Percentiles rank a stretch among this genome's conserved stretches.
These are phyloP conservation scores for Heliocidaris erythrogramma DNA, from an alignment of 35 echinoderm and acorn worm species.

Conservation along the genomic window DNA sequence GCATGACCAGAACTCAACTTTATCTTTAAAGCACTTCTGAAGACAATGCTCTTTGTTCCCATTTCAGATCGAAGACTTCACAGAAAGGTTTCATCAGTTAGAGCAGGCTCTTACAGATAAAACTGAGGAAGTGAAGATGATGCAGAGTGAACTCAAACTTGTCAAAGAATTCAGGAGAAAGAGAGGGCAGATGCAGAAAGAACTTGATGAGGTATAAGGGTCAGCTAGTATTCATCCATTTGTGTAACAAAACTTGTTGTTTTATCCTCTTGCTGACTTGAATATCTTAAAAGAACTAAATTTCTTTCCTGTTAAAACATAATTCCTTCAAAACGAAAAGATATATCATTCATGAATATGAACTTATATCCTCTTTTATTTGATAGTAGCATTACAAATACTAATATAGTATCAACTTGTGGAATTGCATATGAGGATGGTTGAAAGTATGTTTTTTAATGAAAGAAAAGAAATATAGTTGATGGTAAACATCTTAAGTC, in stretches of 20 bases:
- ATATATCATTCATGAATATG: no score
- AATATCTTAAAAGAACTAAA: not conserved
- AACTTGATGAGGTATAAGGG: slow-evolving; percentile 80
- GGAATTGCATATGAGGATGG: not conserved
- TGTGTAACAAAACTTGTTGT: not conserved
- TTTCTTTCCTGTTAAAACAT: not conserved
- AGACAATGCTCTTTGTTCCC: not conserved
- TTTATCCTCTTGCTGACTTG: not conserved
- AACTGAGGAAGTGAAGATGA: slow-evolving; percentile 95
- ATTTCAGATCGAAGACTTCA: slow-evolving; percentile 93
- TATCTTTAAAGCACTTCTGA: not conserved
- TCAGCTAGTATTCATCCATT: not conserved
- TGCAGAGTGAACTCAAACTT: slow-evolving; percentile 97
- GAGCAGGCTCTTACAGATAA: slow-evolving; percentile 86
- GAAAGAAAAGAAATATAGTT: not conserved
- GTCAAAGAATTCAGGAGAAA: slow-evolving; percentile 96
- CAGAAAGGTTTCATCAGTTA: slow-evolving; percentile 75
- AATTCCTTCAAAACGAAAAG: not conserved
- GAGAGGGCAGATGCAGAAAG: slow-evolving; percentile 97
- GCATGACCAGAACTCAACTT: no score
- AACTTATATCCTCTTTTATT: no score
- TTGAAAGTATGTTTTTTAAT: not conserved
- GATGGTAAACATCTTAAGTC: not conserved
- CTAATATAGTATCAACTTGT: not conserved
- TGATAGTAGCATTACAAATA: not conserved